Percentiles rank a stretch among this genome's conserved stretches.
Conservation (phyloP, 2,797 vertebrate species). For the Danio tinwini region DNA sequence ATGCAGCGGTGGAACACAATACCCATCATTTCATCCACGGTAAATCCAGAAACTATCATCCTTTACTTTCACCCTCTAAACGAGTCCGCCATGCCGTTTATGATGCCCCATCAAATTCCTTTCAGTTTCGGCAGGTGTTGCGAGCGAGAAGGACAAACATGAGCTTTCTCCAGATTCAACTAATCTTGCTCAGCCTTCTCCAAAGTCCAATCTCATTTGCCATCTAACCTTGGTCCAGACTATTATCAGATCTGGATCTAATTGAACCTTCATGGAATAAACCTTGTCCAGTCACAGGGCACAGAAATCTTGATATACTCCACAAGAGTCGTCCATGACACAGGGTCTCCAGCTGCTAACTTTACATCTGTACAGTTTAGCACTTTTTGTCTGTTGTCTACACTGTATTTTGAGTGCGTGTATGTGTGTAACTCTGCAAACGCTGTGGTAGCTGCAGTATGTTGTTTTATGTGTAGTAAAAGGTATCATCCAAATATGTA, state of each 20-base stretch:
- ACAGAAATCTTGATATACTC: constrained; percentile 66
- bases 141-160: constrained; percentile 37
- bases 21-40: too few species aligned
- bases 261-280: constrained; percentile 67
- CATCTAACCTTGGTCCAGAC: constrained; percentile 69
- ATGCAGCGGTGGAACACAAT: too few species aligned
- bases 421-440: constrained; percentile 18
- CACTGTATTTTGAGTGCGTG: background rate
- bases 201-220: constrained; percentile 60
- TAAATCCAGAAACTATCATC: too few species aligned
- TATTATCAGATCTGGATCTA: constrained; percentile 69
- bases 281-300: constrained; percentile 65
- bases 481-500: background rate
- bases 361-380: constrained; percentile 53
- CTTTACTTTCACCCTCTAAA: background rate
- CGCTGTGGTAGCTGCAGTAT: background rate
- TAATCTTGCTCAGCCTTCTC: constrained; percentile 60
- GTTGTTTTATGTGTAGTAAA: background rate
- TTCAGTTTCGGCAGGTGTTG: constrained; percentile 25
- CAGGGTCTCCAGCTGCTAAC: constrained; percentile 49
- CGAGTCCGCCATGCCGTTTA: background rate
- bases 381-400: constrained; percentile 42
- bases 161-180: constrained; percentile 53
- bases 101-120: background rate
- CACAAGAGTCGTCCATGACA: constrained; percentile 62